These are phyloP conservation scores for Eciton burchellii DNA, from an alignment of 1,140 invertebrate genomes.

Conservation along the genomic window DNA sequence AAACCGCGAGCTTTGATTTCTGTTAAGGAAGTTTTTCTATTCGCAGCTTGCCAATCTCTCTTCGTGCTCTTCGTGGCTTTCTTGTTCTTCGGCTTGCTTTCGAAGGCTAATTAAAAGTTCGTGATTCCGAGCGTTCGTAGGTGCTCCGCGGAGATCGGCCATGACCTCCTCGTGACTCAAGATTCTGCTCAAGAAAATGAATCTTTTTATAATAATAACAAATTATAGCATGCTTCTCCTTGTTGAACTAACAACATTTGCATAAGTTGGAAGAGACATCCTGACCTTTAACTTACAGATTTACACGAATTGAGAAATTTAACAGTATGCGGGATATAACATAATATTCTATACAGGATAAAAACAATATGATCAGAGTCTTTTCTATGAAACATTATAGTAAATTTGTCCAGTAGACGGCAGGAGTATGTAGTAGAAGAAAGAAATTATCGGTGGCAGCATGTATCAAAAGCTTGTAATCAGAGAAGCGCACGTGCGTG, in stretches of 20 bases:
- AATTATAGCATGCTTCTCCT: slow-evolving; percentile 2
- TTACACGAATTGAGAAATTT: slow-evolving; percentile 1
- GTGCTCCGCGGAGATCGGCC: slow-evolving; percentile 36
- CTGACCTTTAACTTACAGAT: neutral
- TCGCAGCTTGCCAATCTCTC: neutral
- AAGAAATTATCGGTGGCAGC: no score
- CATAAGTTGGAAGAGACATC: slow-evolving; percentile 8
- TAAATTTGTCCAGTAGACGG: no score
- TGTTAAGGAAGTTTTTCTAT: slow-evolving; percentile 55
- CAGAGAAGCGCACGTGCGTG: no score
- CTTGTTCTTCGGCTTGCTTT: slow-evolving; percentile 37
- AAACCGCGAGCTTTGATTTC: slow-evolving; percentile 33
- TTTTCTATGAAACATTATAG: neutral
- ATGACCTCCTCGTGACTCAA: slow-evolving; percentile 1
- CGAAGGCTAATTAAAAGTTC: slow-evolving; percentile 70
- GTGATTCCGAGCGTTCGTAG: slow-evolving; percentile 55
- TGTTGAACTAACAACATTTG: neutral
- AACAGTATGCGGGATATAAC: neutral
- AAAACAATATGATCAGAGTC: no score
- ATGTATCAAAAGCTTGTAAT: no score
- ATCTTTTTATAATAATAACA: neutral
- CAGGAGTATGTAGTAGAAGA: no score
- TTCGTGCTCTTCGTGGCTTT: neutral
- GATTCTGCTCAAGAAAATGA: neutral
- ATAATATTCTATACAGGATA: neutral